Base-by-base conservation (phyloP, 2,113 vertebrate species). In the Actenoides lindsayi region DNA sequence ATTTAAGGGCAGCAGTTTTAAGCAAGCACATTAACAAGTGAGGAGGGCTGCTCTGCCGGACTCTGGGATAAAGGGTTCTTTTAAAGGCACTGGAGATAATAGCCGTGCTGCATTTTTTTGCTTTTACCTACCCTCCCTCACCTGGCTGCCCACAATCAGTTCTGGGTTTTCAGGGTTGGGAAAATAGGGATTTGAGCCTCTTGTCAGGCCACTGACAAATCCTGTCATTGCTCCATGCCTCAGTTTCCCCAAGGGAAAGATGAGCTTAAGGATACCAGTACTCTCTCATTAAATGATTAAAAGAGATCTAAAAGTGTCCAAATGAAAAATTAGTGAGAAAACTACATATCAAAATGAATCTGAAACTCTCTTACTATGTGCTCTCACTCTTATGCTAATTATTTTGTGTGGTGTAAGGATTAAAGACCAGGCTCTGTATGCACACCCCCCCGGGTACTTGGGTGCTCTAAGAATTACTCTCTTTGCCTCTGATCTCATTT, bases 1-100 rank as follows among this genome's bases (percentile, higher is more conserved):
- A 71, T 91, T 93, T 94, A 80, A 88, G 92, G 82, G 75, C 63
- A 70, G 30, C 1, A 16, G 31, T 88, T 93, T 95, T 91, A 94
- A 91, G 67, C 67, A 88, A 94, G 90, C 5, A 5, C 90, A 51
- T 83, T 92, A 96, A 88, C 1, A 33, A 90, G 68, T 46, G 31
- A 87, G 90, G 75, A 91, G 68, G 76, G 28, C 60, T 54, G 79
- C 74, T 90, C 67, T 87, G 62, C 53, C 84, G 82, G 67, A 39
- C 76, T 46, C 37, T 0, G 0, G 63, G 44, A 53, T 23, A 64
- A 89, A 77, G 41, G 37, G 53, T 62, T 82, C 7, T 90, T 88
- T 59, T 86, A 50, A 60, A 93, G 63, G 75, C 59, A 18, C 2
- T 53, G 63, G 11, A 67, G 21, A 33, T 76, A 93, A 85, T 13